phyloP scores from a whole-genome alignment of 2,888 invertebrate species.

The Idaea straminata region DNA sequence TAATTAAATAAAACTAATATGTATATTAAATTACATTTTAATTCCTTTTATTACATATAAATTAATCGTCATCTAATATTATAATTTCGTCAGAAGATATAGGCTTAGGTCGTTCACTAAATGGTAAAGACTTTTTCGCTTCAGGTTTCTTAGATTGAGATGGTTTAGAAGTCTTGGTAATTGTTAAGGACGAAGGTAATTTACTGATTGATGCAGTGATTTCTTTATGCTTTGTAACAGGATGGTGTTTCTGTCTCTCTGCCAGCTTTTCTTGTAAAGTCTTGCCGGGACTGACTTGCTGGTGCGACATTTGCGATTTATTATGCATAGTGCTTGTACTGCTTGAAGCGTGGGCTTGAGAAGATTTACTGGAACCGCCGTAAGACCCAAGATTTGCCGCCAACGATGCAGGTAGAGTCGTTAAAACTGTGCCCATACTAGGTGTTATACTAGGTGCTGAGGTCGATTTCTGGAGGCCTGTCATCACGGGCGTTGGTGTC shows the following conservation, averaged over 20 bases:
- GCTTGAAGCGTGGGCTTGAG: conserved; percentile 30
- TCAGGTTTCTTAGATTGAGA: conserved; percentile 50
- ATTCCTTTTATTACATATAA: neutral
- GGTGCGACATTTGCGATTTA: conserved; percentile 63
- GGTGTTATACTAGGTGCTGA: conserved; percentile 47
- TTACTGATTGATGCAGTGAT: conserved; percentile 66
- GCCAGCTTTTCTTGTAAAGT: conserved; percentile 85
- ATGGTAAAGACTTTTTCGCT: conserved; percentile 55
- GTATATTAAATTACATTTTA: neutral
- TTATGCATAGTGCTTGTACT: conserved; percentile 46
- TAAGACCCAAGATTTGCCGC: conserved; percentile 48
- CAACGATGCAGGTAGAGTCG: conserved; percentile 62
- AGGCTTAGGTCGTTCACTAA: conserved; percentile 54
- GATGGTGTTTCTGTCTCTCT: conserved; percentile 61
- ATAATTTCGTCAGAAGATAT: conserved; percentile 67
- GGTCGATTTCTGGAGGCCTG: conserved; percentile 41
- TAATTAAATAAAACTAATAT: neutral
- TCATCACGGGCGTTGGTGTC: conserved; percentile 39
- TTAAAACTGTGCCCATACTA: conserved; percentile 66
- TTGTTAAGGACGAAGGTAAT: conserved; percentile 75
- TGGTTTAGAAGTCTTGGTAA: conserved; percentile 68
- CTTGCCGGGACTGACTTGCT: conserved; percentile 80
- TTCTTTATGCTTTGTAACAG: conserved; percentile 34
- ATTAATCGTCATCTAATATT: conserved; percentile 69
- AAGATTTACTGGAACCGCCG: conserved; percentile 51